Evolutionary conservation across 1,140 invertebrate species (phyloP).

Genomic region (Conopomorpha cramerella): DNA sequence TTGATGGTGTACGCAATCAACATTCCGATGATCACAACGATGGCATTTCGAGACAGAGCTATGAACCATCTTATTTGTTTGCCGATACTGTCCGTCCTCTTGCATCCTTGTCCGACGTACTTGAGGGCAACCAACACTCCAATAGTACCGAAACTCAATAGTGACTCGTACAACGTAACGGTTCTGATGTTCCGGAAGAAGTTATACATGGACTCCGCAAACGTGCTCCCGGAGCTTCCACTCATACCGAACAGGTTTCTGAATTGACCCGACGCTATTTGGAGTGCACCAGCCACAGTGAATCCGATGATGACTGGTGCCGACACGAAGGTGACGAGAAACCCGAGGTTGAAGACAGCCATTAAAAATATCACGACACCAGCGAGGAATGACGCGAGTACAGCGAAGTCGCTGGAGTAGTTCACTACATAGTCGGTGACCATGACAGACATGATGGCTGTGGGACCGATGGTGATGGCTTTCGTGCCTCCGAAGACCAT

Average conservation of each 20-base stretch:
- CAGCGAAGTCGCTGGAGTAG: constrained; percentile 73
- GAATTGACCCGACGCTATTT: constrained; percentile 82
- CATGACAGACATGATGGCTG: constrained; percentile 82
- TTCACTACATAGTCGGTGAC: constrained; percentile 67
- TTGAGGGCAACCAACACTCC: constrained; percentile 63
- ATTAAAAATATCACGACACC: constrained; percentile 77
- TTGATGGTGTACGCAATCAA: constrained; percentile 63
- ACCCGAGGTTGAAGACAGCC: constrained; percentile 83
- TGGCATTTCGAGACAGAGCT: constrained; percentile 69
- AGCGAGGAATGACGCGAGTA: constrained; percentile 78
- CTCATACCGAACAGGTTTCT: constrained; percentile 71
- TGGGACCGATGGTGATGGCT: constrained; percentile 83
- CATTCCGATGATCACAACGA: constrained; percentile 71
- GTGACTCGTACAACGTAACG: constrained; percentile 56
- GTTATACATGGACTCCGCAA: constrained; percentile 29
- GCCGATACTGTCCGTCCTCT: constrained; percentile 18
- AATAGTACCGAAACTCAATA: constrained; percentile 64
- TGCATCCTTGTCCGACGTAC: constrained; percentile 32
- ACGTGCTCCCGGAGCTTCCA: constrained; percentile 25
- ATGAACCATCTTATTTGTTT: constrained; percentile 38
- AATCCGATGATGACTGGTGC: constrained; percentile 88
- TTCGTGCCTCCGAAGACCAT: constrained; percentile 84
- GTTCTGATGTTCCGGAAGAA: constrained; percentile 46
- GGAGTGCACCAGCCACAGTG: constrained; percentile 87
- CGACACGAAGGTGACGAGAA: constrained; percentile 89